Conservation (phyloP, 2,797 vertebrate genomes). For the Sitta carolinensis region DNA sequence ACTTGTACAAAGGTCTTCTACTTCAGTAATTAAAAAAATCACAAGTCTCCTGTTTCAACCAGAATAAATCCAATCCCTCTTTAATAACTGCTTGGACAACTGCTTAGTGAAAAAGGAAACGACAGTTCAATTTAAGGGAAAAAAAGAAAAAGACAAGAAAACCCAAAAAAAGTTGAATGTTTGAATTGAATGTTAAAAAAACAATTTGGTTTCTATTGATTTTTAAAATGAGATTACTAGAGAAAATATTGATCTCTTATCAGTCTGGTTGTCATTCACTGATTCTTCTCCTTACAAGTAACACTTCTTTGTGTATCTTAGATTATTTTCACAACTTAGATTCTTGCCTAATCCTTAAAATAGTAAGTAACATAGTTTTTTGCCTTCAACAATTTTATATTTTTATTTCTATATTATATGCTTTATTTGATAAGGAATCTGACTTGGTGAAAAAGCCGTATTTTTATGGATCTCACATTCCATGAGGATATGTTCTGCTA, state of each 20-base stretch:
- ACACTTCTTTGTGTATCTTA: background rate
- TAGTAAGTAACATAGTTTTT: background rate
- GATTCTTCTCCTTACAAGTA: background rate
- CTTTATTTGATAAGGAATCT: background rate
- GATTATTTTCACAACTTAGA: background rate
- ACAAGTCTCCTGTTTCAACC: background rate
- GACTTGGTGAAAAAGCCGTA: background rate
- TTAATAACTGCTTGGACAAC: background rate
- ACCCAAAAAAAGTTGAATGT: background rate
- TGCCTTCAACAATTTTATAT: background rate
- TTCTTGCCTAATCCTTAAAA: slow-evolving; percentile 4
- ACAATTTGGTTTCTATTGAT: slow-evolving; percentile 13
- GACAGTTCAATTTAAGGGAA: background rate
- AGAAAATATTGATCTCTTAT: slow-evolving; percentile 36
- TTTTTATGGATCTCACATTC: background rate
- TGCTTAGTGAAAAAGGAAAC: background rate
- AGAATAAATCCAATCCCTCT: background rate
- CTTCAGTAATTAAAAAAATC: background rate
- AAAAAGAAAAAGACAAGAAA: background rate
- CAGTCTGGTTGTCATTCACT: slow-evolving; percentile 2
- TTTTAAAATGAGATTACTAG: slow-evolving; percentile 48
- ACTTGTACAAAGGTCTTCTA: background rate
- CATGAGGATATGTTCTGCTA: background rate
- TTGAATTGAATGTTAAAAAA: background rate
- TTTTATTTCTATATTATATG: background rate